Evolutionary conservation across 2,797 vertebrate genomes (phyloP).

Genomic region (Squalus acanthias): DNA sequence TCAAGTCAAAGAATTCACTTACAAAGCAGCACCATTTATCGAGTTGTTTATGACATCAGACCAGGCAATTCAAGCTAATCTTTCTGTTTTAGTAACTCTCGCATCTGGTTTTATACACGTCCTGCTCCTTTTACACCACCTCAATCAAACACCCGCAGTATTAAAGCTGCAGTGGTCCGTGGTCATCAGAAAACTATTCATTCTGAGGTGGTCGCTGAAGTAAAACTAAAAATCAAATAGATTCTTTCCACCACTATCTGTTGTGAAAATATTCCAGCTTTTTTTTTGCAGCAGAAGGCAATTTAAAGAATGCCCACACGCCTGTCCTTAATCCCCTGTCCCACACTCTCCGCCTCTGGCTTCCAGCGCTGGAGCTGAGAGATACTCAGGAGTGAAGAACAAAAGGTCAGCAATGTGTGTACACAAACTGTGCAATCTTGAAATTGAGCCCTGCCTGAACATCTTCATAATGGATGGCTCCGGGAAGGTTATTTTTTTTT

Average conservation of each 20-base stretch:
- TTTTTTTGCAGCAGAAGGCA: neutral
- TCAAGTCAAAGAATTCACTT: neutral
- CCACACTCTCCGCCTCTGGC: neutral
- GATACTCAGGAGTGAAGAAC: neutral
- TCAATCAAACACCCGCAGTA: neutral
- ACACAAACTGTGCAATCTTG: neutral
- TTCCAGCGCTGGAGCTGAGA: neutral
- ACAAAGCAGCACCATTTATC: too few relatives aligned
- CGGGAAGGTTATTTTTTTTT: neutral
- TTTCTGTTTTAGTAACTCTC: neutral
- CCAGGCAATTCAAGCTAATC: neutral
- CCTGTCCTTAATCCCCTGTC: neutral
- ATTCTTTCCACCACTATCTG: neutral
- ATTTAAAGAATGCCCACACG: neutral
- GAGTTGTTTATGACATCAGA: neutral
- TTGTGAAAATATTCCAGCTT: neutral
- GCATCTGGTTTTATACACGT: neutral
- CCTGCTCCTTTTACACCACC: neutral
- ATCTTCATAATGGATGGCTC: neutral
- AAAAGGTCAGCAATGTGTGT: neutral
- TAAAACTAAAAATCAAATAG: neutral
- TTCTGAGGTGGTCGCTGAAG: neutral
- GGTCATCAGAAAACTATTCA: too few relatives aligned
- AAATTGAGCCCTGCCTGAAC: neutral
- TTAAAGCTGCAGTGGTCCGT: neutral